Base-by-base conservation (phyloP, 2,888 invertebrate species). In the Hyalella azteca region DNA sequence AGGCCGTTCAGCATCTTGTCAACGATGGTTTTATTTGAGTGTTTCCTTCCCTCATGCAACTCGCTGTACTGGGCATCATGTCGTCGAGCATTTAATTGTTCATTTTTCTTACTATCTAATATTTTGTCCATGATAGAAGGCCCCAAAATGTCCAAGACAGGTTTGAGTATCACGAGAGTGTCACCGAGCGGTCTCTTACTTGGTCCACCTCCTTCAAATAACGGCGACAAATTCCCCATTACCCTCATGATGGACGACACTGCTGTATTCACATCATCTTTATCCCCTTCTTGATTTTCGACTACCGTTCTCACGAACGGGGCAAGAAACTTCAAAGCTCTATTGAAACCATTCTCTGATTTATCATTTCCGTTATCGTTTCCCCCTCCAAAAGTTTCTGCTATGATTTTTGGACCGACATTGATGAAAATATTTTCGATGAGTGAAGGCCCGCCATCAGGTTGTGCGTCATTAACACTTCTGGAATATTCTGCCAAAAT, bases 111-210 rank as follows among this genome's bases (percentile, higher is more conserved):
- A 22, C 75, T 45, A 2, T 75, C 45, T 3, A 75, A 1, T 41
- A 75, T 75, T 11, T 26, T 75, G 22, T 45, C 45, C 75, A 75
- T 75, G n/a, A 75, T 75, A 22, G 75, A 75, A 3, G 75, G 75
- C 9, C 75, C 75, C 41, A 75, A 41, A 45, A 29, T 45, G 22
- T 22, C 45, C n/a, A 75, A 45, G n/a, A 75, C 45, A 40, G 75
- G 75, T 22, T 75, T 75, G 22, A 75, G 29, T 41, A 75, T 75
- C 13, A 45, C 75, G 41, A 75, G 1, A n/a, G 75, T 75, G 45
- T 75, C 75, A 19, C 41, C 40, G 11, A 75, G 13, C 9, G 75
- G 45, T 36, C 45, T 40, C 39, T 40, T 40, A 9, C 29, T 19
- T 26, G 26, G n/a, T 26, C 45, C 45, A 26, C 22, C 29, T 41